Conservation (phyloP, 2,797 vertebrate species). For the Alcedo atthis region DNA sequence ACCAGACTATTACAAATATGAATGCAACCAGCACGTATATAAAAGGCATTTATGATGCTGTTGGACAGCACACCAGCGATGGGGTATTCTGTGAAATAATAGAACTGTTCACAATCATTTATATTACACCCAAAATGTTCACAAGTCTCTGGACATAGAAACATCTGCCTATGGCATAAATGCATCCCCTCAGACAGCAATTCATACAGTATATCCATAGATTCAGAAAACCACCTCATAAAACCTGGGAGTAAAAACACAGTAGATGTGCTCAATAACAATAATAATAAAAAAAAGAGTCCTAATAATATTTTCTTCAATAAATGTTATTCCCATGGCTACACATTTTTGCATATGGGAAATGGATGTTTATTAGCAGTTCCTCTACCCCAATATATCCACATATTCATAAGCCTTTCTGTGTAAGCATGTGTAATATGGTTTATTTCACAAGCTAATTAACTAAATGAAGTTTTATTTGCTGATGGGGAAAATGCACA, state of each 20-base stretch:
- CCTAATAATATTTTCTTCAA: neutral
- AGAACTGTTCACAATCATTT: neutral
- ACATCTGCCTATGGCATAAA: neutral
- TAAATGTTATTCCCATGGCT: neutral
- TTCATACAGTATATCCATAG: neutral
- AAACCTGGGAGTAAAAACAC: accelerated
- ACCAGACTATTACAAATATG: accelerated
- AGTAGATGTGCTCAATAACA: neutral
- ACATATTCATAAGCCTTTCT: accelerated
- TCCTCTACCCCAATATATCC: neutral
- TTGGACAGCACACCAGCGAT: accelerated
- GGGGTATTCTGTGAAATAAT: neutral
- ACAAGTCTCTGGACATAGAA: neutral
- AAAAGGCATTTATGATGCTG: neutral
- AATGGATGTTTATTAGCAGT: neutral
- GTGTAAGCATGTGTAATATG: neutral
- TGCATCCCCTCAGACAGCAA: neutral
- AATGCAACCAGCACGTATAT: accelerated
- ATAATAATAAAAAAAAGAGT: neutral
- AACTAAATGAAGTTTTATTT: neutral
- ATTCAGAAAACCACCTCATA: neutral
- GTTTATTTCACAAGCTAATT: neutral
- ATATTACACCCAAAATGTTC: neutral
- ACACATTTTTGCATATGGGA: neutral
- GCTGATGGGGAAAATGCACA: neutral